These are phyloP conservation scores for Marmota flaviventris DNA, from an alignment of 2,113 vertebrate genomes.

Conservation along the genomic window DNA sequence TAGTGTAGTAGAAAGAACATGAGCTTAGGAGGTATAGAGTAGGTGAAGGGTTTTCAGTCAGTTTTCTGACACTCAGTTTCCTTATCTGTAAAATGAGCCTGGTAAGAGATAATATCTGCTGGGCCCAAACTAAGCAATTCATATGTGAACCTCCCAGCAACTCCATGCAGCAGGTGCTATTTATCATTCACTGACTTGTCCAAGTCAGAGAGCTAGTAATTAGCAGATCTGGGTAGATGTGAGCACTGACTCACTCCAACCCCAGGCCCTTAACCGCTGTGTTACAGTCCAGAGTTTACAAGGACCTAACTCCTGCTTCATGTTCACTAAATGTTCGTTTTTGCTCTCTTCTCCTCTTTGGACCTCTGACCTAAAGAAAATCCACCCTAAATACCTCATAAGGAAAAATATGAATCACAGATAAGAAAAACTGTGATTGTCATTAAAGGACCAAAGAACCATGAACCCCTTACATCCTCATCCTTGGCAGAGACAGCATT, in stretches of 20 bases:
- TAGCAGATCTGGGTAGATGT: background rate
- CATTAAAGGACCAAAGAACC: background rate
- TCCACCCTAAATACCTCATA: background rate
- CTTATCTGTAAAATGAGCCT: background rate
- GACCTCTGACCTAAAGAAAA: background rate
- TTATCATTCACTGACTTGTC: background rate
- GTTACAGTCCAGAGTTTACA: no score
- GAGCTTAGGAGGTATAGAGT: background rate
- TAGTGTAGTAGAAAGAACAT: background rate
- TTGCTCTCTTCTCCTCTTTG: slow-evolving; percentile 8
- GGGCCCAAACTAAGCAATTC: background rate
- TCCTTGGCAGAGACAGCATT: background rate
- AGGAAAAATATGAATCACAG: slow-evolving; percentile 30
- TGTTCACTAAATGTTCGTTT: background rate
- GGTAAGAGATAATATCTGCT: background rate
- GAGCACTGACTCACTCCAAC: background rate
- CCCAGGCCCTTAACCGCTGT: background rate
- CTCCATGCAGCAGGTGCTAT: background rate
- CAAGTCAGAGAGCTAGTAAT: background rate
- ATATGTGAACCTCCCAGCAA: background rate
- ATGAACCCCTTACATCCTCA: background rate
- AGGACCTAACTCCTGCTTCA: background rate
- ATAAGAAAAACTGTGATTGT: slow-evolving; percentile 44
- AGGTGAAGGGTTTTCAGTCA: background rate
- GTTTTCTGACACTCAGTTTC: background rate